phyloP scores from a whole-genome alignment of 2,888 invertebrate genomes.

The Pegoplata infirma region DNA sequence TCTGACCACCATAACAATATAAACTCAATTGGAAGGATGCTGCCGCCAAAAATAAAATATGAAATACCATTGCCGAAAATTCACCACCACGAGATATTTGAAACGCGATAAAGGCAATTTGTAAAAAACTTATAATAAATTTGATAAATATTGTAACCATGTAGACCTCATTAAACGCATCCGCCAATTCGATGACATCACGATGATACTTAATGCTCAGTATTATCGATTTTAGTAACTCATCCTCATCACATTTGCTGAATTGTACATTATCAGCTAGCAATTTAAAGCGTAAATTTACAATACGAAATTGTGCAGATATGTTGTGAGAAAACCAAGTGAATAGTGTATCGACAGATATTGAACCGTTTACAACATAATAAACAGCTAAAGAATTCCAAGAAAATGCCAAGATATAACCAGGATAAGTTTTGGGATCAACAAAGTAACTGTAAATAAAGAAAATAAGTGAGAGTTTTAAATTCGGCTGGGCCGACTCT shows the following conservation, averaged over 20 bases:
- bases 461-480: neutral
- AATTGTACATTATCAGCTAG: no score
- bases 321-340: slow-evolving; percentile 59
- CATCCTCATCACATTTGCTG: no score
- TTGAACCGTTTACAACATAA: slow-evolving; percentile 34
- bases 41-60: no score
- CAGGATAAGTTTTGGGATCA: slow-evolving; percentile 2
- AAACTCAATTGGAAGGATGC: slow-evolving; percentile 17
- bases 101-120: slow-evolving; percentile 50
- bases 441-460: slow-evolving; percentile 29
- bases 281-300: slow-evolving; percentile 31
- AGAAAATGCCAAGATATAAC: slow-evolving; percentile 33
- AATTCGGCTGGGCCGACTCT: no score
- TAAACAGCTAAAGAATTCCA: slow-evolving; percentile 31
- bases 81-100: neutral
- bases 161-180: slow-evolving; percentile 46
- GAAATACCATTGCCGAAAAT: neutral
- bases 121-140: slow-evolving; percentile 47
- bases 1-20: slow-evolving; percentile 61
- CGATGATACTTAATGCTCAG: slow-evolving; percentile 52
- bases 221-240: no score
- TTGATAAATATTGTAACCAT: slow-evolving; percentile 54
- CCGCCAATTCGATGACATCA: slow-evolving; percentile 39
- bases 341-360: slow-evolving; percentile 51
- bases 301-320: slow-evolving; percentile 50